A percentile compares a stretch with the other conserved stretches of the same genome.
Conservation (phyloP, 2,888 invertebrate species). For the Polydrusus tereticollis region DNA sequence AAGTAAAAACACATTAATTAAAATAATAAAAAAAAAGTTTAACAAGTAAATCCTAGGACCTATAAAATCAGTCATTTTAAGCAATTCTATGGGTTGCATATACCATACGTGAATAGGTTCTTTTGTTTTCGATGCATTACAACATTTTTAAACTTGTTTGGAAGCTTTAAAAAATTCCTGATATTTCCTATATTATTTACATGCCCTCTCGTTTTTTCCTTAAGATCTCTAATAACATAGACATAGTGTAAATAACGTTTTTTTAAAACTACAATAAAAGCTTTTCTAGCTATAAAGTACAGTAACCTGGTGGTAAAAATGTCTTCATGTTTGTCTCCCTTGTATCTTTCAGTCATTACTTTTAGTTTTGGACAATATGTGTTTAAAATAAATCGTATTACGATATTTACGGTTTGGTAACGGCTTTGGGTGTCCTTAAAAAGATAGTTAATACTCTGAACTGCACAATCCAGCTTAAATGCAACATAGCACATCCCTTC, state of each 20-base stretch:
- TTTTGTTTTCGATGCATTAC: not conserved
- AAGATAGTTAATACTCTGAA: conserved; percentile 26
- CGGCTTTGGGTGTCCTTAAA: conserved; percentile 3
- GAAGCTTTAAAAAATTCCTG: conserved; percentile 20
- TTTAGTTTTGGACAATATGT: conserved; percentile 15
- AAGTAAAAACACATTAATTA: no score
- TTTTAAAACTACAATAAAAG: conserved; percentile 35
- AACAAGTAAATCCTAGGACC: no score
- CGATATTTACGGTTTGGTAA: not conserved
- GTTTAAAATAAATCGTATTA: conserved; percentile 7
- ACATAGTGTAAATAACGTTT: conserved; percentile 19
- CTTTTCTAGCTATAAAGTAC: conserved; percentile 24
- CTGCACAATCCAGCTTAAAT: conserved; percentile 28
- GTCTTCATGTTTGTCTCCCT: conserved; percentile 18
- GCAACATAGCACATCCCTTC: conserved; percentile 40
- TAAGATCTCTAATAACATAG: not conserved
- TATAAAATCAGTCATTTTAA: no score
- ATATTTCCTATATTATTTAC: not conserved
- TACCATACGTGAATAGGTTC: no score
- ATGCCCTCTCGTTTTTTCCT: not conserved
- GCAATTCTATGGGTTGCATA: no score
- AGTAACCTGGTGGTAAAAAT: conserved; percentile 6
- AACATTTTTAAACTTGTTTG: conserved; percentile 14
- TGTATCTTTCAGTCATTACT: conserved; percentile 2
- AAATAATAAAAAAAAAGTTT: no score